Conservation (phyloP, 1,140 invertebrate genomes). For the Hycleus phaleratus region DNA sequence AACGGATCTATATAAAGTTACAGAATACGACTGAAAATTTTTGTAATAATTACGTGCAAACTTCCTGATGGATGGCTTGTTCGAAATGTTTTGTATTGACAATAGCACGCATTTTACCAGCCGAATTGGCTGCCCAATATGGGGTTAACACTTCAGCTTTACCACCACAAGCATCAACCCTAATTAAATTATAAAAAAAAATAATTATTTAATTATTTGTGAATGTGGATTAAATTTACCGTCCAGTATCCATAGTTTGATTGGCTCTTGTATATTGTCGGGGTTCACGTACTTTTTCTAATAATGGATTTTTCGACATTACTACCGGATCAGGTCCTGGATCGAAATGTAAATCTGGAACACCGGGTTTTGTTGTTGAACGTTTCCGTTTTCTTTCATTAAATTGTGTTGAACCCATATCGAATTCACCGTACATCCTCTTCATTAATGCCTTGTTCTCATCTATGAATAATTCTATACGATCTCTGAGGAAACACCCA, state of each 20-base stretch:
- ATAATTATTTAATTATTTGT: neutral
- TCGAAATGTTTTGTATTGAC: slow-evolving; percentile 93
- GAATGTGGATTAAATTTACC: slow-evolving; percentile 37
- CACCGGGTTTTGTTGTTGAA: slow-evolving; percentile 44
- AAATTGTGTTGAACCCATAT: slow-evolving; percentile 48
- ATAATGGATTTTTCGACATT: slow-evolving; percentile 31
- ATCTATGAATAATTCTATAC: slow-evolving; percentile 85
- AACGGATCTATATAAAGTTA: no score
- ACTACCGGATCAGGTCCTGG: slow-evolving; percentile 32
- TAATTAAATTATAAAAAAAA: slow-evolving; percentile 36
- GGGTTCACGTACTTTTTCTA: slow-evolving; percentile 45
- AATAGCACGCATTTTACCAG: slow-evolving; percentile 81
- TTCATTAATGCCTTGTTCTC: slow-evolving; percentile 89
- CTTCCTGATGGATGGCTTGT: slow-evolving; percentile 91
- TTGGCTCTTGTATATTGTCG: slow-evolving; percentile 48
- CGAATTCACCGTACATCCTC: slow-evolving; percentile 85
- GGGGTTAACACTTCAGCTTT: slow-evolving; percentile 90
- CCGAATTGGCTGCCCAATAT: slow-evolving; percentile 88
- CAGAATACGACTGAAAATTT: neutral
- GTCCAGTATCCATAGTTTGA: slow-evolving; percentile 51
- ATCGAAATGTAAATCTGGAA: slow-evolving; percentile 44
- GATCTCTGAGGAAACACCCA: slow-evolving; percentile 54
- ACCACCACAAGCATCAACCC: slow-evolving; percentile 82
- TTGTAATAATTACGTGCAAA: slow-evolving; percentile 66
- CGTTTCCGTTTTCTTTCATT: slow-evolving; percentile 44